Conservation (phyloP, 1,140 invertebrate species). For the Drosophila pallidifrons region DNA sequence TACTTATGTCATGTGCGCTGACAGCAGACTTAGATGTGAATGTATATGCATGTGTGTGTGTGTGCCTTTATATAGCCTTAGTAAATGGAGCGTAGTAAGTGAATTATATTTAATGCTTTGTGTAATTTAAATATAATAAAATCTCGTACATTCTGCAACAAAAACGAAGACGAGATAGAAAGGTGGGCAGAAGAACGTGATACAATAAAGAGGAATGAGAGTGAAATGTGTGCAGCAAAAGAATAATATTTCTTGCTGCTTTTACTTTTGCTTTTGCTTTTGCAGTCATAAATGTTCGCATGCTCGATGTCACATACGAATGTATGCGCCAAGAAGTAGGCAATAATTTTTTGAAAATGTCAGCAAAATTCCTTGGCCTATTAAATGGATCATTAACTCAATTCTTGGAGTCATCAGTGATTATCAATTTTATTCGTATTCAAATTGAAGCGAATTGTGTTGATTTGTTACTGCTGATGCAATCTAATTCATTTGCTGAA, state of each 20-base stretch:
- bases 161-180: slow-evolving; percentile 20
- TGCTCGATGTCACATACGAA: slow-evolving; percentile 28
- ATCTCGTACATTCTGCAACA: slow-evolving; percentile 52
- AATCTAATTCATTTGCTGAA: not conserved
- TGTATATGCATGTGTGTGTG: slow-evolving; percentile 29
- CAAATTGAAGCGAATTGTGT: no score
- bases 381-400: slow-evolving; percentile 22
- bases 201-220: not conserved
- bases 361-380: slow-evolving; percentile 14
- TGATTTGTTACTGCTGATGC: not conserved
- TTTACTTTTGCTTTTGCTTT: slow-evolving; percentile 29
- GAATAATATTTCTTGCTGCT: slow-evolving; percentile 52
- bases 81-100: slow-evolving; percentile 82
- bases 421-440: no score
- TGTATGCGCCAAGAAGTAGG: slow-evolving; percentile 51
- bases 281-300: slow-evolving; percentile 54
- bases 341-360: slow-evolving; percentile 53
- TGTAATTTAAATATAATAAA: slow-evolving; percentile 84
- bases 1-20: slow-evolving; percentile 35
- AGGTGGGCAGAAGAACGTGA: not conserved
- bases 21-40: slow-evolving; percentile 42
- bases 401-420: not conserved
- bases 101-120: slow-evolving; percentile 83
- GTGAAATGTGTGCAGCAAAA: slow-evolving; percentile 22
- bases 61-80: slow-evolving; percentile 66